Conservation (phyloP, 2,797 vertebrate species). For the Peromyscus aztecus region DNA sequence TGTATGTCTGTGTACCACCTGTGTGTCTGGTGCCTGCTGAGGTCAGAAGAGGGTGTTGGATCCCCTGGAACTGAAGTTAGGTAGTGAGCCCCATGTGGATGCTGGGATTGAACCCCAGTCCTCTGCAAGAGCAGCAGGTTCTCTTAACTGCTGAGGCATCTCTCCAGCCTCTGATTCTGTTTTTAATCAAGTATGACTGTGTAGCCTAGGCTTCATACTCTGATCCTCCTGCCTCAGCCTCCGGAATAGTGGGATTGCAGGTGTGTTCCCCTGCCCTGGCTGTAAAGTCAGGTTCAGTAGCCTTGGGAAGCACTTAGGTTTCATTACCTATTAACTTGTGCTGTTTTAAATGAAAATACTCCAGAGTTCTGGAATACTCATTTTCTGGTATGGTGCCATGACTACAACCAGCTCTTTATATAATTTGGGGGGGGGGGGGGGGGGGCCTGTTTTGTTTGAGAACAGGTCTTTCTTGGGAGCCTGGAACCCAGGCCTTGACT, state of each 20-base stretch:
- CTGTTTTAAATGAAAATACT: conserved; percentile 1
- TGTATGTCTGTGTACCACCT: background rate
- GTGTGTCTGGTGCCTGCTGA: background rate
- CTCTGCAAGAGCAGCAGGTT: background rate
- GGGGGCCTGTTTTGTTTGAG: background rate
- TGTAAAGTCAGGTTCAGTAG: background rate
- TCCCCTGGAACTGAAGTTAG: background rate
- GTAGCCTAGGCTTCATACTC: background rate
- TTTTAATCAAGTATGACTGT: background rate
- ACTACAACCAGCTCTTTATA: background rate
- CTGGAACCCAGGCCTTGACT: background rate
- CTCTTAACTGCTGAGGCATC: background rate
- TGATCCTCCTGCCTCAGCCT: background rate
- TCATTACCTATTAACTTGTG: conserved; percentile 30
- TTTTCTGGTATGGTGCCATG: conserved; percentile 13
- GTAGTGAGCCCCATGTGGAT: background rate
- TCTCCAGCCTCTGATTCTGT: background rate
- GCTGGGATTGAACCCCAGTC: background rate
- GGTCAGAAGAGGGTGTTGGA: background rate
- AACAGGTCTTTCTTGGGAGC: background rate
- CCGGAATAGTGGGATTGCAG: background rate
- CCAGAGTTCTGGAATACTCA: background rate
- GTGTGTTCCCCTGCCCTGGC: background rate
- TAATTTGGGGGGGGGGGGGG: background rate
- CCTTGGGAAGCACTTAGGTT: background rate